A percentile compares a stretch with the other conserved stretches of the same genome.
Conservation (phyloP, 2,797 vertebrate genomes). For the Rousettus madagascariensis region DNA sequence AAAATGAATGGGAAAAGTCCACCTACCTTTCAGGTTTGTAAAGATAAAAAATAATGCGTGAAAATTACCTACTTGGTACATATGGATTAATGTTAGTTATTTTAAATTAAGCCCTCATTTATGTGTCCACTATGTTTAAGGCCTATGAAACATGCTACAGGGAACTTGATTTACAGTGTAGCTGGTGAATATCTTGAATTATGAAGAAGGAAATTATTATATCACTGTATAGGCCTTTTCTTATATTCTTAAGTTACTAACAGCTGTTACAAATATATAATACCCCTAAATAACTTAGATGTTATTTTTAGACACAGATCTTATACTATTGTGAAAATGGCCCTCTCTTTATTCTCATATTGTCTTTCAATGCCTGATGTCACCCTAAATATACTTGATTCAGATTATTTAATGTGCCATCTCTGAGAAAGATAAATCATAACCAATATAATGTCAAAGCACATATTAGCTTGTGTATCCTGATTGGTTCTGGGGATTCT, state of each 20-base stretch:
- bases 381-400: not conserved
- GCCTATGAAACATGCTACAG: not conserved
- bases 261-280: not conserved
- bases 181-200: not conserved
- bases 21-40: not conserved
- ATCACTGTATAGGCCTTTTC: not conserved
- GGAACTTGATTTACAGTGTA: not conserved
- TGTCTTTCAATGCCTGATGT: not conserved
- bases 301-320: not conserved
- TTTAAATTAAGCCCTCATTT: not conserved
- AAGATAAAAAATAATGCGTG: slow-evolving; percentile 4
- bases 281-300: not conserved
- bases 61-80: not conserved
- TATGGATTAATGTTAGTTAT: not conserved
- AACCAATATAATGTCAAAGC: not conserved
- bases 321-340: not conserved
- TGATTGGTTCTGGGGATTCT: not conserved
- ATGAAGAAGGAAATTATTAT: not conserved
- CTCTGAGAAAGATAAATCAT: not conserved
- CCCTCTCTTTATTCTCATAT: not conserved
- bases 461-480: not conserved
- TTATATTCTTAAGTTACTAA: not conserved
- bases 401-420: not conserved
- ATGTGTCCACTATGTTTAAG: not conserved
- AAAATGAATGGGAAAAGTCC: not conserved